Conservation (phyloP, 23 tunicate species). For the Halocynthia roretzi region DNA sequence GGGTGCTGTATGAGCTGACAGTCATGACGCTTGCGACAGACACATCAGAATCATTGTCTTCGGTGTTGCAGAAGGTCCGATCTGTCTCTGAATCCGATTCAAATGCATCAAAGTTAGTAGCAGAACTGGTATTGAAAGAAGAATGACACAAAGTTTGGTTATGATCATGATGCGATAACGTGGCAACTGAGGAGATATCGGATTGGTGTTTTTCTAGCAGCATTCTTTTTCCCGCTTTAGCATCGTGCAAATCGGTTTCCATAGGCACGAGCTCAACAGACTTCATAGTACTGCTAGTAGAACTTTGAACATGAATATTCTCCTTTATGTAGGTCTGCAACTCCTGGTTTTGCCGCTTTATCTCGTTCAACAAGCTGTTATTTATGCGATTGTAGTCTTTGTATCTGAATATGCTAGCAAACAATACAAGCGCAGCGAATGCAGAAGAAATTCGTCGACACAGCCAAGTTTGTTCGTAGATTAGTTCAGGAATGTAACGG, state of each 20-base stretch:
- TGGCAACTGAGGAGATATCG: not conserved
- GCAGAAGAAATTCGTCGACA: constrained; percentile 44
- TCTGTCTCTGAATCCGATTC: not conserved
- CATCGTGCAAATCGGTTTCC: not conserved
- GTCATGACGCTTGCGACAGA: constrained; percentile 33
- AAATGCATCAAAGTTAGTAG: not conserved
- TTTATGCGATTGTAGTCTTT: constrained; percentile 75
- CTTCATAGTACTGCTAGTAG: not conserved
- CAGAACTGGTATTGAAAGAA: not conserved
- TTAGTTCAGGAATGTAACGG: constrained; percentile 39
- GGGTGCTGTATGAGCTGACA: constrained; percentile 11
- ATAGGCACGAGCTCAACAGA: not conserved
- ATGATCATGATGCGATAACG: constrained; percentile 1
- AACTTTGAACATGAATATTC: constrained; percentile 10
- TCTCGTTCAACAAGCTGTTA: constrained; percentile 58
- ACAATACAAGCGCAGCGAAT: constrained; percentile 35
- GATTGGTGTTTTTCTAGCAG: constrained; percentile 13
- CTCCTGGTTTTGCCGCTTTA: constrained; percentile 58
- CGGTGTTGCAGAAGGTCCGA: not conserved
- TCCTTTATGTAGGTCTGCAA: constrained; percentile 44
- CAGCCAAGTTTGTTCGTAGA: constrained; percentile 54
- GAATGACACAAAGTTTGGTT: not conserved
- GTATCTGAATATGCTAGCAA: constrained; percentile 47
- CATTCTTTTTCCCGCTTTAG: constrained; percentile 2
- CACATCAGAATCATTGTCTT: constrained; percentile 34